A percentile compares a stretch with the other conserved stretches of the same genome.
These are phyloP conservation scores for Galeopterus variegatus DNA, from an alignment of 2,113 vertebrate species.

Conservation along the genomic window DNA sequence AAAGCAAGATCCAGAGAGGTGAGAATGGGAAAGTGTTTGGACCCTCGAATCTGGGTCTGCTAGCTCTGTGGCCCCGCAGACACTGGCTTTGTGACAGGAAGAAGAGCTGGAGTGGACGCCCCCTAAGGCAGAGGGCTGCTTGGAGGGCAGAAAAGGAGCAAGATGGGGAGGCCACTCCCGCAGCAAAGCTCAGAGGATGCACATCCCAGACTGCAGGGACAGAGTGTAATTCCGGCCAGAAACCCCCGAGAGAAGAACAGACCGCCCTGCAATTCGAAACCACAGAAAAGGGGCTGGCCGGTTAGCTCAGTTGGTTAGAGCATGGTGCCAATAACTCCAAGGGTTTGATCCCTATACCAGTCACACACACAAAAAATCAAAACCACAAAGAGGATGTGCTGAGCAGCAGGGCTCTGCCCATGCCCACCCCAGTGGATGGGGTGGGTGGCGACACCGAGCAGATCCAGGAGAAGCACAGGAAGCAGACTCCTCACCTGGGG, in stretches of 20 bases:
- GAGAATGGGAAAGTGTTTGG: neutral
- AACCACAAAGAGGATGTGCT: neutral
- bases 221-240: neutral
- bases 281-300: no score
- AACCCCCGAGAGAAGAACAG: neutral
- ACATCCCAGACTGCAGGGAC: fast-evolving
- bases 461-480: neutral
- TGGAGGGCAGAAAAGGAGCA: neutral
- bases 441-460: fast-evolving
- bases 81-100: neutral
- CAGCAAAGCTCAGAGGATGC: neutral
- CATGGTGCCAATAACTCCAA: no score
- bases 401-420: neutral
- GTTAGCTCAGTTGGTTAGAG: no score
- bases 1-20: neutral
- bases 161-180: neutral
- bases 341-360: no score
- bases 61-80: fast-evolving
- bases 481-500: neutral
- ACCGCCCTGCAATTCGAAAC: neutral
- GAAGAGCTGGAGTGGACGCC: neutral
- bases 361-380: neutral
- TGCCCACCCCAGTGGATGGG: neutral
- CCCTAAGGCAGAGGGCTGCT: neutral
- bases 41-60: neutral